Percentiles rank a stretch among this genome's conserved stretches.
phyloP scores from a whole-genome alignment of 2,888 invertebrate species.

The Macrophya alboannulata region DNA sequence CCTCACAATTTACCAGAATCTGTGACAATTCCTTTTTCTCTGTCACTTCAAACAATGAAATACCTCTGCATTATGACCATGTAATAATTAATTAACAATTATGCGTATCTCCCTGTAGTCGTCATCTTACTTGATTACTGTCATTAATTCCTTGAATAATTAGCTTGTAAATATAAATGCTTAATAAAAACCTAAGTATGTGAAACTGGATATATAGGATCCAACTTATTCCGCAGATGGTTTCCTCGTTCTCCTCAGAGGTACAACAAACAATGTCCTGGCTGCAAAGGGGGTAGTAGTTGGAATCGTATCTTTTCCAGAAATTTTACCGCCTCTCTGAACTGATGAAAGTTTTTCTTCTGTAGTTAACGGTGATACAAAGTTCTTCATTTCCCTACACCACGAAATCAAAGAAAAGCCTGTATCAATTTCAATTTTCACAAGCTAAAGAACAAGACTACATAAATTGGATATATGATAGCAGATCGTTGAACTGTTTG shows the following conservation, averaged over 20 bases:
- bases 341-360: constrained; percentile 53
- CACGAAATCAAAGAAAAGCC: not conserved
- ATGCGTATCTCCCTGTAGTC: constrained; percentile 10
- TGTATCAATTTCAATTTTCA: not conserved
- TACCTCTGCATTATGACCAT: not conserved
- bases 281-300: not conserved
- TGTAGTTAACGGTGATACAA: constrained; percentile 57
- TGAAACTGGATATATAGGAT: not conserved
- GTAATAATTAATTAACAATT: constrained; percentile 34
- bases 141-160: not conserved
- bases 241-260: constrained; percentile 28
- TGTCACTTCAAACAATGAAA: constrained; percentile 39
- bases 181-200: not conserved
- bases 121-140: not conserved
- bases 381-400: constrained; percentile 53
- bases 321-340: not conserved
- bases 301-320: not conserved
- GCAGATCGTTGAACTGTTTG: not conserved
- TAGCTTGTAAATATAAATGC: constrained; percentile 39
- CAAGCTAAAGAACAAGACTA: not conserved
- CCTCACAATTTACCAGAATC: not conserved
- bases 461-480: not conserved
- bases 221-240: constrained; percentile 22
- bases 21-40: constrained; percentile 33
- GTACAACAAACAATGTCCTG: constrained; percentile 5